Conservation (phyloP, 2,797 vertebrate genomes). For the Sarcophilus harrisii region DNA sequence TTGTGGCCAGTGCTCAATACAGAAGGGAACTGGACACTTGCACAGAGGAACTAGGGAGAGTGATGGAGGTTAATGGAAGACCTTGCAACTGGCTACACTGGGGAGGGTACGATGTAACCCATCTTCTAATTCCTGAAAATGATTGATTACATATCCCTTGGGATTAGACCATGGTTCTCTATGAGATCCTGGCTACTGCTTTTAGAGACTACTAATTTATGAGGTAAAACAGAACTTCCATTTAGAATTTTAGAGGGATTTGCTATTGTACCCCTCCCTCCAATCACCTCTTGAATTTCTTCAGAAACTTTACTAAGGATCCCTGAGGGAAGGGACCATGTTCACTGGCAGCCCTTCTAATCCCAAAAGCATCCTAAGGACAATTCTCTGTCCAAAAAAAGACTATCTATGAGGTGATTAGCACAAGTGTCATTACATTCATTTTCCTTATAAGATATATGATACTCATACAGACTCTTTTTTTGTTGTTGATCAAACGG, state of each 20-base stretch:
- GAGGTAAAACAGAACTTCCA: neutral
- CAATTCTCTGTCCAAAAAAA: neutral
- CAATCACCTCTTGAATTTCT: neutral
- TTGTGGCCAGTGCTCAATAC: neutral
- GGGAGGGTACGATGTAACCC: neutral
- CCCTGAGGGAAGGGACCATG: neutral
- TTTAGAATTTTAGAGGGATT: neutral
- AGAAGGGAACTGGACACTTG: neutral
- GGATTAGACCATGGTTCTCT: neutral
- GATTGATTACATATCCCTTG: neutral
- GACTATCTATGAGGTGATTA: neutral
- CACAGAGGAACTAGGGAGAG: neutral
- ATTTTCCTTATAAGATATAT: neutral
- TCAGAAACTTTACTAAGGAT: neutral
- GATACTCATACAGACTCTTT: neutral
- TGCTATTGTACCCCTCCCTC: neutral
- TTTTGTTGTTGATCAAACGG: neutral
- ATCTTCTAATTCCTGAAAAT: neutral
- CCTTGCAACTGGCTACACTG: neutral
- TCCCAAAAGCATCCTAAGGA: neutral
- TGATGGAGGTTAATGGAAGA: neutral
- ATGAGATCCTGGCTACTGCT: neutral
- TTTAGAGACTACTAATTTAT: neutral
- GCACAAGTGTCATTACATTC: neutral
- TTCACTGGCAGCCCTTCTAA: neutral